Evolutionary conservation across 2,888 invertebrate genomes (phyloP).

Genomic region (Tridacna gigas): DNA sequence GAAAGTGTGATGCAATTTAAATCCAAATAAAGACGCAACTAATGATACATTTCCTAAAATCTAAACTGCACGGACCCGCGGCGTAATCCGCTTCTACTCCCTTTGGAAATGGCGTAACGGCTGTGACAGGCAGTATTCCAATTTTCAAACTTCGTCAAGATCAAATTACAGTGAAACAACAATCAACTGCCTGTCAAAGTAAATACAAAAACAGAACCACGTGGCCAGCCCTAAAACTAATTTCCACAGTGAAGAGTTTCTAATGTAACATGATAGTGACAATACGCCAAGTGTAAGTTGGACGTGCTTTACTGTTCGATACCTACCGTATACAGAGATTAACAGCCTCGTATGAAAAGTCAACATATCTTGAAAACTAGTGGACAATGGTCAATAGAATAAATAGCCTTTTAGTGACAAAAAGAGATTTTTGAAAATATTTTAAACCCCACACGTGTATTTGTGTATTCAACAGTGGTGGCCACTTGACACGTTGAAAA

Average conservation of each 20-base stretch:
- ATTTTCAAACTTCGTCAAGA: too few relatives aligned
- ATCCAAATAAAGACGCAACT: too few relatives aligned
- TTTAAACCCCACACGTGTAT: constrained; percentile 19
- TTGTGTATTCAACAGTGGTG: constrained; percentile 20
- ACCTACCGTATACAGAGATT: constrained; percentile 14
- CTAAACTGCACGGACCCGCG: too few relatives aligned
- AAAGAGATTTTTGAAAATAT: constrained; percentile 4
- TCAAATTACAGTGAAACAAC: neutral
- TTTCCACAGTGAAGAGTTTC: constrained; percentile 17
- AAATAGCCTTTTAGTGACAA: constrained; percentile 9
- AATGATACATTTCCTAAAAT: too few relatives aligned
- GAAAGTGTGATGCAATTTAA: too few relatives aligned
- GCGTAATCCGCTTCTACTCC: too few relatives aligned
- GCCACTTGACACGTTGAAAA: constrained; percentile 8
- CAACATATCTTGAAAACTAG: constrained; percentile 2
- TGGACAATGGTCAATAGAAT: neutral
- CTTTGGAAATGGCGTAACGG: too few relatives aligned
- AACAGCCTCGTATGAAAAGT: constrained; percentile 14
- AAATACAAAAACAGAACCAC: constrained; percentile 18
- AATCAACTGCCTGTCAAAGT: neutral
- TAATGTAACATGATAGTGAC: constrained; percentile 12
- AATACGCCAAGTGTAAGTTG: neutral
- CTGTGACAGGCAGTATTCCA: too few relatives aligned
- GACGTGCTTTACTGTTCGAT: constrained; percentile 3
- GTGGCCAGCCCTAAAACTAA: constrained; percentile 7